Evolutionary conservation across 2,888 invertebrate species (phyloP), one percentile per base, ranked within the genome.

Genomic region (Buathra laborator): DNA sequence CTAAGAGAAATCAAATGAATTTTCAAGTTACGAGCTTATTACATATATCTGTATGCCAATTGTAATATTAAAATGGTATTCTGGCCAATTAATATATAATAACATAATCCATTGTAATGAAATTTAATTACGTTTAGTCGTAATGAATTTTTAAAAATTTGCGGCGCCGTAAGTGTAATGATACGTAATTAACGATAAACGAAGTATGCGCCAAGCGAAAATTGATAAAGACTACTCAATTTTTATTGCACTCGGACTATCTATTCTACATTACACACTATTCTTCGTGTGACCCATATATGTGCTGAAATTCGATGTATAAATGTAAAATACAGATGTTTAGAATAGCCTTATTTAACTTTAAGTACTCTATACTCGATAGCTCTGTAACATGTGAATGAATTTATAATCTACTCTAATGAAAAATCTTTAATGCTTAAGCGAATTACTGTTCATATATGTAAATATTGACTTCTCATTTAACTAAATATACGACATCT

Each of bases 281-380:
- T 59, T 59, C 48, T 12, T 19, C 67, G 46, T 74, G 32, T 32
- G 46, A 32, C 16, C 6, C 37, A 72, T 64, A 76, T 53, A 70
- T 19, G 66, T 70, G 81, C 82, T 83, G 46, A 76, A 84, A 81
- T 64, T 85, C 76, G 86, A 75, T 91, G 90, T 90, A 91, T 88
- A 91, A 89, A 90, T 91, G 91, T 91, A 91, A 83, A 10, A 91
- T 90, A 91, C 77, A 32, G 51, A 85, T 83, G 56, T 78, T 66
- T 66, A 75, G 48, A 78, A 64, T 70, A 64, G 46, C 24, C n/a
- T 71, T 64, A 19, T 10, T 43, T 62, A 64, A 44, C 51, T 24
- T 44, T 71, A 68, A 72, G 48, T 19, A 75, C 62, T 29, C 37
- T 37, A 71, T 59, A 71, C 24, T 75, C 44, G n/a, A 71, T 76